phyloP scores from a whole-genome alignment of 1,140 invertebrate species.

The Drosophila insularis region DNA sequence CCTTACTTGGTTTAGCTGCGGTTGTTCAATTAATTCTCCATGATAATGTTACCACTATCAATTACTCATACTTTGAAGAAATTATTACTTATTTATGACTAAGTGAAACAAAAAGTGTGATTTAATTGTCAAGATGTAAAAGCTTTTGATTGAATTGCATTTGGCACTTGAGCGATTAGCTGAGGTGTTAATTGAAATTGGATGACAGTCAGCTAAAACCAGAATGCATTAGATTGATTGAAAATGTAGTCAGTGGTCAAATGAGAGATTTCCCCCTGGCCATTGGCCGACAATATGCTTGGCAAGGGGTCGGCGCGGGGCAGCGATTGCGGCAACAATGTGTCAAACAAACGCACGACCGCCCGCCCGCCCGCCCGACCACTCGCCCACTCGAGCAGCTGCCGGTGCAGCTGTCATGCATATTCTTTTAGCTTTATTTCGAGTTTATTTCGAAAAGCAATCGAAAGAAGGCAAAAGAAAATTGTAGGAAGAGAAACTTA shows the following conservation, averaged over 20 bases:
- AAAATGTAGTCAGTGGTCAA: conserved; percentile 42
- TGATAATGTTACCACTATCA: neutral
- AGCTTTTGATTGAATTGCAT: conserved; percentile 20
- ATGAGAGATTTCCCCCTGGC: conserved; percentile 18
- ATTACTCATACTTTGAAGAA: conserved; percentile 2
- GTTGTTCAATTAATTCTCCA: conserved; percentile 17
- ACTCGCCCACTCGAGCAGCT: conserved; percentile 13
- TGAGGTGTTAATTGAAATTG: conserved; percentile 54
- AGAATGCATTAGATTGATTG: conserved; percentile 53
- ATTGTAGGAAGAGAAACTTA: conserved; percentile 25
- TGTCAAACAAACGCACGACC: conserved; percentile 3
- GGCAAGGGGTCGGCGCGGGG: neutral
- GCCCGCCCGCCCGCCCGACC: neutral
- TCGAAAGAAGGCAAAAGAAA: conserved; percentile 6
- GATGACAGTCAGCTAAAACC: conserved; percentile 25
- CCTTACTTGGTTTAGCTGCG: neutral
- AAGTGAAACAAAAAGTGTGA: neutral
- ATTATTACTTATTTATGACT: conserved; percentile 16
- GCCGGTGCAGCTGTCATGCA: conserved; percentile 60
- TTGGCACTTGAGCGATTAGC: conserved; percentile 41
- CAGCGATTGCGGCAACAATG: conserved; percentile 10
- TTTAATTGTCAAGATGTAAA: conserved; percentile 8
- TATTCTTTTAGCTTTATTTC: conserved; percentile 25
- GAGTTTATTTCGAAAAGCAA: conserved; percentile 13
- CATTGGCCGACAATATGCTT: neutral